Percentiles rank a stretch among this genome's conserved stretches.
phyloP scores from a whole-genome alignment of 2,113 vertebrate genomes.

The Mobula birostris region DNA sequence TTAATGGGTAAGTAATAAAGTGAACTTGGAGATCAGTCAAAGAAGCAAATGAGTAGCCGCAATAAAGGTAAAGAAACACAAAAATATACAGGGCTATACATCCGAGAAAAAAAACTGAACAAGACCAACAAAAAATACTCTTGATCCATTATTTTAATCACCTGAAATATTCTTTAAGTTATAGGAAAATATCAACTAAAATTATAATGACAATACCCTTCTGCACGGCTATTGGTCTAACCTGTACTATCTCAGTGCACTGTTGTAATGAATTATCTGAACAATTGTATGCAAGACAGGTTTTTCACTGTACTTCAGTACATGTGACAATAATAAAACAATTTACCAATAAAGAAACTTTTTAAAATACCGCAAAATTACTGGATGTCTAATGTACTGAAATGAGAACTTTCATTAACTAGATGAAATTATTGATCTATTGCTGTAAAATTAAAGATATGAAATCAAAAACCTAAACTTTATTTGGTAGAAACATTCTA shows the following conservation, averaged over 20 bases:
- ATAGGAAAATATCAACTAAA: not conserved
- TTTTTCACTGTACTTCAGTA: too few species aligned
- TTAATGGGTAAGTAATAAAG: not conserved
- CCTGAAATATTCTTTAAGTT: not conserved
- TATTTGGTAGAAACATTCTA: not conserved
- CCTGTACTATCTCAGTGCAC: too few species aligned
- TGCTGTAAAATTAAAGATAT: not conserved
- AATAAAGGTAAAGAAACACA: not conserved
- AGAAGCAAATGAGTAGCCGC: not conserved
- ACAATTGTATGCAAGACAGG: too few species aligned
- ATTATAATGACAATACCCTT: not conserved
- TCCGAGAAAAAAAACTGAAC: not conserved
- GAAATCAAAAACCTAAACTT: not conserved
- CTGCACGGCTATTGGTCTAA: too few species aligned
- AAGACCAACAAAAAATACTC: not conserved
- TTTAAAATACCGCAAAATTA: not conserved
- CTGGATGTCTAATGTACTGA: not conserved
- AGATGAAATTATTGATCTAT: not conserved
- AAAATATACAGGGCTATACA: not conserved
- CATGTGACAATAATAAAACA: too few species aligned
- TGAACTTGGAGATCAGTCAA: not conserved
- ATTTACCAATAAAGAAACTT: not conserved
- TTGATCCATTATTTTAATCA: not conserved
- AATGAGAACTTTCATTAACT: conserved; percentile 14
- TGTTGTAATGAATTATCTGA: too few species aligned